phyloP scores from a whole-genome alignment of 2,888 invertebrate species.

The Amitus sp. region DNA sequence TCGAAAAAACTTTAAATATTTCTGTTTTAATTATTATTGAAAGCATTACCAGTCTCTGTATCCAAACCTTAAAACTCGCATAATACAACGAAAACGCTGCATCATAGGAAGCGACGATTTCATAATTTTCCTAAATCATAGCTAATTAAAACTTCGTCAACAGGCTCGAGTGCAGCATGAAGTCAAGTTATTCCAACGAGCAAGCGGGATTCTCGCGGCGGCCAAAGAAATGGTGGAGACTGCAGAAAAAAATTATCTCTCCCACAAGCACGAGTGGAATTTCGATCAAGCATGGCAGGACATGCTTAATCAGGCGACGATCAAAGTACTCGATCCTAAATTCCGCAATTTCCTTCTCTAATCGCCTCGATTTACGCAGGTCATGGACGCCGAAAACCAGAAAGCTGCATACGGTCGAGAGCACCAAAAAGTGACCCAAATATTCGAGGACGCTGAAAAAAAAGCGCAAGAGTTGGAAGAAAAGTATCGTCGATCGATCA shows the following conservation, averaged over 20 bases:
- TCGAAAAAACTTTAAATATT: too few species aligned
- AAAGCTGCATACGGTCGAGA: constrained; percentile 90
- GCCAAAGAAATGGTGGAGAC: constrained; percentile 93
- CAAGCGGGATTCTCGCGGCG: constrained; percentile 90
- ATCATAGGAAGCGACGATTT: too few species aligned
- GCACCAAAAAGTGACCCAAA: constrained; percentile 83
- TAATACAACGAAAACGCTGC: too few species aligned
- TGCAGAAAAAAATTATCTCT: constrained; percentile 84
- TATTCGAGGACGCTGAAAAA: constrained; percentile 84
- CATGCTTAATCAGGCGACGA: constrained; percentile 94
- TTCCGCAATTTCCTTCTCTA: constrained; percentile 5
- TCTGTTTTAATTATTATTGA: too few species aligned
- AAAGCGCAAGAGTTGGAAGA: constrained; percentile 85
- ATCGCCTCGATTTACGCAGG: constrained; percentile 66
- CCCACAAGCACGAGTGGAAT: constrained; percentile 82
- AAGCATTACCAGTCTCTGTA: too few species aligned
- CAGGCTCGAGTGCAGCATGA: constrained; percentile 87
- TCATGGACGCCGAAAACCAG: constrained; percentile 92
- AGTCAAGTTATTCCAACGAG: constrained; percentile 89
- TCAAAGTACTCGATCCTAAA: too few species aligned
- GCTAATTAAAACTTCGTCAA: background rate
- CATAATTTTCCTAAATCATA: too few species aligned
- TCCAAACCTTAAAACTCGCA: too few species aligned
- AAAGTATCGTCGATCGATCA: constrained; percentile 81
- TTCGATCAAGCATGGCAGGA: constrained; percentile 98